These are phyloP conservation scores for Synanthedon myopaeformis DNA, from an alignment of 2,888 invertebrate species.

Conservation along the genomic window DNA sequence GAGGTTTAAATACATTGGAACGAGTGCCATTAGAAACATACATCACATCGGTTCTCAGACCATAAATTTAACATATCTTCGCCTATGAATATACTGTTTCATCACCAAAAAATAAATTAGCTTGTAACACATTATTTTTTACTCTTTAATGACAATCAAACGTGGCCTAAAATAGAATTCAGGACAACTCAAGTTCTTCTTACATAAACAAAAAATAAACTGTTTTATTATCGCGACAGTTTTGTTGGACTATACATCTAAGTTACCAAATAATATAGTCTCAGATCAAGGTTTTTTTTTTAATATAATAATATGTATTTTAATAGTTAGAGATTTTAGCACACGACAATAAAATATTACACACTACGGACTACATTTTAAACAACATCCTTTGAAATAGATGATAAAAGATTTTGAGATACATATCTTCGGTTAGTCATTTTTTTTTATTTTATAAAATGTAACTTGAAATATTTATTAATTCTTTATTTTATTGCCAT, in stretches of 20 bases:
- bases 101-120: not conserved
- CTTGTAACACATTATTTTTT: not conserved
- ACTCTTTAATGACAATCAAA: too few relatives aligned
- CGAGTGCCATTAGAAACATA: conserved; percentile 16
- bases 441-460: too few relatives aligned
- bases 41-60: conserved; percentile 10
- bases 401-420: too few relatives aligned
- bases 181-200: too few relatives aligned
- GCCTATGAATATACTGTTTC: not conserved
- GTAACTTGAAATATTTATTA: too few relatives aligned
- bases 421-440: too few relatives aligned
- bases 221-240: not conserved
- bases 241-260: not conserved
- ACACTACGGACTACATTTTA: conserved; percentile 5
- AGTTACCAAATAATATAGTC: not conserved
- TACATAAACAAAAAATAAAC: not conserved
- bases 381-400: not conserved
- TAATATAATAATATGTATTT: not conserved
- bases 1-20: too few relatives aligned
- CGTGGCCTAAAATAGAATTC: not conserved
- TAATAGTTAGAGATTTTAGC: conserved; percentile 2
- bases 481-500: too few relatives aligned
- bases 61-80: conserved; percentile 15
- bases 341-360: conserved; percentile 5
- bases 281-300: not conserved